Conservation (phyloP, 1,140 invertebrate genomes). For the Drosophila ambigua region DNA sequence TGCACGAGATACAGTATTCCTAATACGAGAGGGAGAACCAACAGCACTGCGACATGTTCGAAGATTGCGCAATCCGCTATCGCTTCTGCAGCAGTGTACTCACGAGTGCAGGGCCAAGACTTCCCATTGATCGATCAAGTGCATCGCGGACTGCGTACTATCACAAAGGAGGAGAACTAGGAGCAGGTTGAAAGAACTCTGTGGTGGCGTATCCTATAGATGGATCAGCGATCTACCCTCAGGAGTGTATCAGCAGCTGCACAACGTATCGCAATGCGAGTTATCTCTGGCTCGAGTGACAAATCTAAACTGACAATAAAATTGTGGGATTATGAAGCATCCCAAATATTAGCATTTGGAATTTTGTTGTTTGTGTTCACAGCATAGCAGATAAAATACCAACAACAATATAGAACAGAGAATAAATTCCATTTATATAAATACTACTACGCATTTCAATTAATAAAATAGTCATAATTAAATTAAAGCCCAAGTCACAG, state of each 20-base stretch:
- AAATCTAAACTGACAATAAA: constrained; percentile 40
- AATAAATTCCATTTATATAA: constrained; percentile 39
- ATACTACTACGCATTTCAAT: constrained; percentile 65
- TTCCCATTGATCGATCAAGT: constrained; percentile 67
- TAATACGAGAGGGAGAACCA: constrained; percentile 1
- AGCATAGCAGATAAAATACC: constrained; percentile 4
- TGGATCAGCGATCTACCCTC: constrained; percentile 5
- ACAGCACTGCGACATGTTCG: constrained; percentile 9
- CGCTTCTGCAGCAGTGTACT: constrained; percentile 23
- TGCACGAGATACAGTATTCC: constrained; percentile 18
- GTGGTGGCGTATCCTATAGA: constrained; percentile 1
- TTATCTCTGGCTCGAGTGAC: constrained; percentile 28
- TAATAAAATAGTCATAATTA: constrained; percentile 79
- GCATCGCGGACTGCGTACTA: constrained; percentile 19
- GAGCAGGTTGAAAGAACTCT: neutral
- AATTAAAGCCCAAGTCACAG: constrained; percentile 52
- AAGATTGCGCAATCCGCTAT: constrained; percentile 21
- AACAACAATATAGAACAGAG: constrained; percentile 8
- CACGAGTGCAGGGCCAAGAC: constrained; percentile 65
- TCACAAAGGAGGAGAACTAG: neutral
- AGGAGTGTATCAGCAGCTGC: neutral
- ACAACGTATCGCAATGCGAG: constrained; percentile 16
- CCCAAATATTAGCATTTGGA: constrained; percentile 3
- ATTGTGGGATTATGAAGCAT: constrained; percentile 5
- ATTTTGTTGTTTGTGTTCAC: no score